These are phyloP conservation scores for Cyprinodon diabolis DNA, from an alignment of 2,797 vertebrate species.

Conservation along the genomic window DNA sequence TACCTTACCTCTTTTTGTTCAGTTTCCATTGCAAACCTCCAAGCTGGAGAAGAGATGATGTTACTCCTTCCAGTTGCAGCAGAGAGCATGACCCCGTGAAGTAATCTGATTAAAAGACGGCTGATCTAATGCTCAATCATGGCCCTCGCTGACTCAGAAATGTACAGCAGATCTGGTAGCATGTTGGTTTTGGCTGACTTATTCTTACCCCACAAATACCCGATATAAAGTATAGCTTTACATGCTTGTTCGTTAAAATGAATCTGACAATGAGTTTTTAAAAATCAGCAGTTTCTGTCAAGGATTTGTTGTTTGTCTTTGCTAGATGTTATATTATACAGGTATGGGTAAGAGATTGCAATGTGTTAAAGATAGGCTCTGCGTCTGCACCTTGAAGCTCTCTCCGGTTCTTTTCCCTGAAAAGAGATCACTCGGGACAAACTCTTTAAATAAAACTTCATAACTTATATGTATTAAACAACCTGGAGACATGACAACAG, in stretches of 20 bases:
- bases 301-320: no score
- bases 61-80: constrained; percentile 5
- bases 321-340: no score
- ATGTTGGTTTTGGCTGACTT: constrained; percentile 31
- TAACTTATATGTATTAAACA: no score
- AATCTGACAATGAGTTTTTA: constrained; percentile 22
- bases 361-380: no score
- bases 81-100: constrained; percentile 10
- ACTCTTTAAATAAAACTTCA: no score
- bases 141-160: constrained; percentile 10
- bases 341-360: no score
- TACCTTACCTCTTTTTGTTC: constrained; percentile 2
- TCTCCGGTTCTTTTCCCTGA: no score
- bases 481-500: no score
- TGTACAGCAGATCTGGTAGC: constrained; percentile 11
- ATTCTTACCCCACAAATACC: constrained; percentile 40
- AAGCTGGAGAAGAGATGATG: constrained; percentile 51
- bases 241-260: constrained; percentile 23
- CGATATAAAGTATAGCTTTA: constrained; percentile 9
- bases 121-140: constrained; percentile 29
- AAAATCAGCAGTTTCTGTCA: no score
- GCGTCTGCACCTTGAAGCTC: no score
- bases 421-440: no score
- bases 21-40: constrained; percentile 24
- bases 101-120: constrained; percentile 59